These are phyloP conservation scores for Parnassius orleans DNA, from an alignment of 2,888 invertebrate genomes.

Conservation along the genomic window DNA sequence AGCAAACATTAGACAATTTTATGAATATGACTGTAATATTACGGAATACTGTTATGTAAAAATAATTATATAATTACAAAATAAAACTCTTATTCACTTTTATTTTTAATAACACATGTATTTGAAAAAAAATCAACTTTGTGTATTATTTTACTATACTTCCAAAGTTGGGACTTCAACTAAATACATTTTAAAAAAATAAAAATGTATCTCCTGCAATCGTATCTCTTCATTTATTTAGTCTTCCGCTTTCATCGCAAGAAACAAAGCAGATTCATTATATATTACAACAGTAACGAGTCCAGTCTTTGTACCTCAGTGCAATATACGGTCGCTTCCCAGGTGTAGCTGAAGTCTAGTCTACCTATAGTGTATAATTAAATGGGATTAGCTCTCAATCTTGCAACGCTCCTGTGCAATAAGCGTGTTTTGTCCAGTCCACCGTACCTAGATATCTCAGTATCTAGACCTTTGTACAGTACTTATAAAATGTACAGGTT, in stretches of 20 bases:
- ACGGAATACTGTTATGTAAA: no score
- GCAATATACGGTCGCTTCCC: constrained; percentile 20
- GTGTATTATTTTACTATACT: no score
- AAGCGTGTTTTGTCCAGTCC: constrained; percentile 26
- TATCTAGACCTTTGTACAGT: no score
- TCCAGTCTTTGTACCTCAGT: constrained; percentile 19
- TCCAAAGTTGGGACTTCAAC: no score
- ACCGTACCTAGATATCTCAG: not conserved
- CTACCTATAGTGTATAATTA: constrained; percentile 50
- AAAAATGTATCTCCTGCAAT: constrained; percentile 12
- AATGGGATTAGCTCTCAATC: constrained; percentile 57
- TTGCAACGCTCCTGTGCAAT: constrained; percentile 32
- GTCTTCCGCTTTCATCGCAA: constrained; percentile 10
- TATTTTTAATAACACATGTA: no score
- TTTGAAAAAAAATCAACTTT: no score
- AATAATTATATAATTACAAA: no score
- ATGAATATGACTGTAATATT: no score
- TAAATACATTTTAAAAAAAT: not conserved
- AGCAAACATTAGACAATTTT: no score
- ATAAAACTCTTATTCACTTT: no score
- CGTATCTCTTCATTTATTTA: constrained; percentile 19
- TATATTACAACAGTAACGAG: constrained; percentile 24
- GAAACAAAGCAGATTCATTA: constrained; percentile 24
- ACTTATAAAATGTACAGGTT: not conserved
- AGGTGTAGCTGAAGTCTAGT: constrained; percentile 28